Evolutionary conservation across 2,113 vertebrate genomes (phyloP), one percentile per base, ranked within the genome.

Genomic region (Ondatra zibethicus): DNA sequence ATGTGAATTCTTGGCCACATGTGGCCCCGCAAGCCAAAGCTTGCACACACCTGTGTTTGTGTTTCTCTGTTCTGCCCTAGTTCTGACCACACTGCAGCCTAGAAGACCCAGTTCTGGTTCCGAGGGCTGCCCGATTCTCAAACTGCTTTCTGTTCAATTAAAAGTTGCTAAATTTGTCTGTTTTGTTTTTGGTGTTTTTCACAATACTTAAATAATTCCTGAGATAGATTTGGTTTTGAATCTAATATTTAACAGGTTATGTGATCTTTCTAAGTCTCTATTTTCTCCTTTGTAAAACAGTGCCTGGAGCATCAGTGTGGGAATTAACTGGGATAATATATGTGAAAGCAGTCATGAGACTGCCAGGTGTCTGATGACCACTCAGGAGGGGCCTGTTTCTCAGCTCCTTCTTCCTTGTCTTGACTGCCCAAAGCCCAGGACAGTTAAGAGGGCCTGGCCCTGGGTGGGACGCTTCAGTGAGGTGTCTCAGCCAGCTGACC

Each of bases 161-260:
- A 82, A 89, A 1, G 2, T 55, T 89, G 52, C 50, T 81, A 39
- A 42, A 9, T 65, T 39, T 84, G 42, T 89, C 52, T 11, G 11
- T 50, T 73, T 82, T 88, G 72, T n/a, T 85, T 63, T 75, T 19
- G 17, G 11, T 76, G 4, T 63, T 85, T 33, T 33, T 66, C 47
- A 82, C 12, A 39, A n/a, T 72, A 52, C 61, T 85, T 65, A 84
- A 92, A 87, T 89, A 75, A 72, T 68, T 75, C 1, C 50, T 19
- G 36, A 90, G 78, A 36, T 25, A 89, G 36, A 82, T 21, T 86
- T 97, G 77, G 16, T n/a, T 93, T 97, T 63, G 31, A 97, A 87
- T n/a, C 8, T 94, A 82, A 77, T 33, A n/a, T 77, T 89, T 92
- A 88, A 90, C 66, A 80, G 92, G 9, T 47, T 42, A 45, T 0